These are phyloP conservation scores for Ashinkailepas kermadecensis DNA, from an alignment of 2,888 invertebrate species.

Conservation along the genomic window DNA sequence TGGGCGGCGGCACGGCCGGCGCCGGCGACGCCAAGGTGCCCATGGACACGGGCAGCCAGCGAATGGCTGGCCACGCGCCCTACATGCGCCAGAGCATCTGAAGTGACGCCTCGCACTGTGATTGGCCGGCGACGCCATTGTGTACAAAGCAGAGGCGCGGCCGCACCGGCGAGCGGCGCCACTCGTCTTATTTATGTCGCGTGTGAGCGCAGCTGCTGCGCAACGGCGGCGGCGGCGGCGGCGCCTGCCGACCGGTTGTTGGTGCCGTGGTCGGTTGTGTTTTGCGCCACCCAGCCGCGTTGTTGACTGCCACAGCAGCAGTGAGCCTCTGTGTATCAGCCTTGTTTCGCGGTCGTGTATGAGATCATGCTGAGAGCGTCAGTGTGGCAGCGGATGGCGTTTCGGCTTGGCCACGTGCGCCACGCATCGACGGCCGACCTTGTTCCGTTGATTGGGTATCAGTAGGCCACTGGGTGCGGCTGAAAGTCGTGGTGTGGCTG, in stretches of 20 bases:
- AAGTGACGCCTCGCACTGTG: not conserved
- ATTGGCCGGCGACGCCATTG: not conserved
- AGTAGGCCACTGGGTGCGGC: no score
- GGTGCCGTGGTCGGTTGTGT: not conserved
- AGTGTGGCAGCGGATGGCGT: no score
- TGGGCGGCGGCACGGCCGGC: not conserved
- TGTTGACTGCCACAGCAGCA: no score
- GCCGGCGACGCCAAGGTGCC: not conserved
- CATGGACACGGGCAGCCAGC: constrained; percentile 10
- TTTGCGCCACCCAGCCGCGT: not conserved
- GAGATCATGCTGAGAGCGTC: no score
- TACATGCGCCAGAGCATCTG: constrained; percentile 17
- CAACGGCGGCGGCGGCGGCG: not conserved
- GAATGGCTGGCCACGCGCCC: not conserved
- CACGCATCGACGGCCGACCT: no score
- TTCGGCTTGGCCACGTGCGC: no score
- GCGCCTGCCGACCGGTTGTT: not conserved
- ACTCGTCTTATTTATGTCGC: no score
- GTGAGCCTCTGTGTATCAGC: no score
- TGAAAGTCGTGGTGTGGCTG: no score
- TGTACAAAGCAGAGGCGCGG: not conserved
- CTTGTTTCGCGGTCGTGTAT: no score
- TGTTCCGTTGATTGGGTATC: no score
- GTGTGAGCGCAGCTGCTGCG: not conserved
- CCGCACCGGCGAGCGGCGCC: not conserved